Base-by-base conservation (phyloP, 2,113 vertebrate genomes). In the Indicator maculatus region DNA sequence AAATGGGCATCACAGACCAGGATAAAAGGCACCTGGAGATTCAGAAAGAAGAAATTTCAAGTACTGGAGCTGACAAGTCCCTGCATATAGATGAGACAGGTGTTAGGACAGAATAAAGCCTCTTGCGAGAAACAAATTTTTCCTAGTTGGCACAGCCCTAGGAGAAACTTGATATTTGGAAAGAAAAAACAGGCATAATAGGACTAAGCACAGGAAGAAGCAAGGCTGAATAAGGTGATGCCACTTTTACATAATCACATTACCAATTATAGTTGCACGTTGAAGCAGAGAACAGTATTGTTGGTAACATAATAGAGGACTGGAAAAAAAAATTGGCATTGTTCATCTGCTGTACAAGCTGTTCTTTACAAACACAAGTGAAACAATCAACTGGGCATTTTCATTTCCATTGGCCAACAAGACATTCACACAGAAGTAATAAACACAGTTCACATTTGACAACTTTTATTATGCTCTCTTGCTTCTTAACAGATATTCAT, bases 251-350 rank as follows among this genome's bases (percentile, higher is more conserved):
- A 82, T 88, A 91, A 86, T 88, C 58, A 69, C 65, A 76, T 83
- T 94, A 91, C 95, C 95, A 95, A 95, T 94, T 93, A 95, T 81
- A 95, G 94, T 11, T 13, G 6, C 86, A 93, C 87, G 95, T 64
- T 44, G 72, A 89, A 75, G 84, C 84, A 93, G 72, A 71, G 82
- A 95, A 95, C 23, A 11, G 65, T 58, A 95, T 77, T 93, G 82
- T 86, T 91, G 66, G 69, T 72, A 93, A 75, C 53, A 91, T 91
- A 96, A 97, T 86, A 94, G 79, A 90, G 79, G 83, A 86, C 39
- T 53, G 20, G 6, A 30, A 78, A 82, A 41, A 83, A 75, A 52
- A 6, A 56, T 19, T 90, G 88, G 64, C 69, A 72, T 84, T 95
- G 76, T 90, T 95, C 89, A 82, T 95, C 80, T 88, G 80, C 88